Percentiles rank a stretch among this genome's conserved stretches.
Evolutionary conservation across 2,888 invertebrate genomes (phyloP).

Genomic region (Trichacis sp.): DNA sequence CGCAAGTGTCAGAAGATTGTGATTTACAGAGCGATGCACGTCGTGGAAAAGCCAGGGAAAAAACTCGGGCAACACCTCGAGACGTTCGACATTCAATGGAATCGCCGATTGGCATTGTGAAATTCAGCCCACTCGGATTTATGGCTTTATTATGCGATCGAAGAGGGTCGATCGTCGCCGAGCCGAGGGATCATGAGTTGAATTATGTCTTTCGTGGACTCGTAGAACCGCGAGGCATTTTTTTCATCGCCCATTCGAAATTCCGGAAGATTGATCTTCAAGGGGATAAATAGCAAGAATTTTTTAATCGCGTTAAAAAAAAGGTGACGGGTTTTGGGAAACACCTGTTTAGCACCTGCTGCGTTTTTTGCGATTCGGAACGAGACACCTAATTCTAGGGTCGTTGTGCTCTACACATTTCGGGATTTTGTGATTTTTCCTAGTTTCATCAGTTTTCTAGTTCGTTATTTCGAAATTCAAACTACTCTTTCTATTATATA

Average conservation of each 20-base stretch:
- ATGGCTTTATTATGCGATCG: slow-evolving; percentile 47
- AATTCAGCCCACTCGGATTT: slow-evolving; percentile 45
- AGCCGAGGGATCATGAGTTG: slow-evolving; percentile 6
- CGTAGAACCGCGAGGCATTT: neutral
- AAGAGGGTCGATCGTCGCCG: slow-evolving; percentile 23
- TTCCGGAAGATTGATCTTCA: neutral
- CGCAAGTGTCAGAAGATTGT: slow-evolving; percentile 51
- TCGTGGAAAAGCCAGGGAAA: slow-evolving; percentile 46
- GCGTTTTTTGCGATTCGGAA: slow-evolving; percentile 17
- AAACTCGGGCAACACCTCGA: slow-evolving; percentile 21
- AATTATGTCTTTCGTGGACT: neutral
- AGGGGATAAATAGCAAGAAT: neutral
- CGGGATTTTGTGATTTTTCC: no score
- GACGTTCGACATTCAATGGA: slow-evolving; percentile 38
- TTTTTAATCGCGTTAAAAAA: neutral
- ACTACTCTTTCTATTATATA: no score
- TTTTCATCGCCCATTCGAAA: neutral
- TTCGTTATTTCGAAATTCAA: no score
- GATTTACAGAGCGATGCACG: slow-evolving; percentile 56
- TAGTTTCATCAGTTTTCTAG: no score
- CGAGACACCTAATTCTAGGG: no score
- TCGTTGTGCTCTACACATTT: no score
- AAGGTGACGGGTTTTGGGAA: slow-evolving; percentile 13
- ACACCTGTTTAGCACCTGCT: slow-evolving; percentile 34
- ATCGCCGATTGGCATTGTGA: slow-evolving; percentile 41